Evolutionary conservation across 35 echinoderm and acorn worm species (phyloP), one percentile per base, ranked within the genome.

Genomic region (Acanthaster planci): DNA sequence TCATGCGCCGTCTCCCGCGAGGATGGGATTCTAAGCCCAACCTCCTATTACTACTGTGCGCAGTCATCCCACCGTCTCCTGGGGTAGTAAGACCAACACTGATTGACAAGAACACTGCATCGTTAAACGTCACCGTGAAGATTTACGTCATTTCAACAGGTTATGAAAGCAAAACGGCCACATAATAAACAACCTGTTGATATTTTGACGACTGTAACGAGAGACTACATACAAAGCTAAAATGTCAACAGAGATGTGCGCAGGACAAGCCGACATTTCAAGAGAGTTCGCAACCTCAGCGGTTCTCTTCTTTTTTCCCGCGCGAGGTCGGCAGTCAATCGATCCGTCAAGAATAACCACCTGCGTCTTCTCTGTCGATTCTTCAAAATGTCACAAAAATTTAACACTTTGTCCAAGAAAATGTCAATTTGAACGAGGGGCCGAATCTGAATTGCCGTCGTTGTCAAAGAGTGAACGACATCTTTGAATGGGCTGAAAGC

Each of bases 81-180:
- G 23, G 14, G 64, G 30, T 14, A 8, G 23, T n/a, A 0, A 35
- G 26, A 72, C 42, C 4, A 47, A 47, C 42, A 47, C 42, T 6
- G 12, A 4, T 47, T 4, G 42, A 47, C 42, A 47, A 47, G 42
- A 47, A 4, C 42, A 12, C 42, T 12, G 4, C 4, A 47, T 12
- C 26, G 64, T 72, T 72, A 72, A 26, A 72, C 64, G 64, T 72
- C 64, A 72, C 34, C 64, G 64, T 72, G 64, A 29, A 72, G 21
- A 27, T 72, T 72, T 72, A 72, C 64, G 64, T 36, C 26, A 72
- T 72, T 72, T 72, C 64, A 72, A 72, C 64, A 72, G 64, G 64
- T 72, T 36, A 31, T 12, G 22, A 35, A 7, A 72, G 29, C 64
- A 72, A 31, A 72, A 1, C 19, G 64, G 64, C 14, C 64, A 15